Evolutionary conservation across 2,797 vertebrate species (phyloP), one percentile per base, ranked within the genome.

Genomic region (Eleutherodactylus coqui): DNA sequence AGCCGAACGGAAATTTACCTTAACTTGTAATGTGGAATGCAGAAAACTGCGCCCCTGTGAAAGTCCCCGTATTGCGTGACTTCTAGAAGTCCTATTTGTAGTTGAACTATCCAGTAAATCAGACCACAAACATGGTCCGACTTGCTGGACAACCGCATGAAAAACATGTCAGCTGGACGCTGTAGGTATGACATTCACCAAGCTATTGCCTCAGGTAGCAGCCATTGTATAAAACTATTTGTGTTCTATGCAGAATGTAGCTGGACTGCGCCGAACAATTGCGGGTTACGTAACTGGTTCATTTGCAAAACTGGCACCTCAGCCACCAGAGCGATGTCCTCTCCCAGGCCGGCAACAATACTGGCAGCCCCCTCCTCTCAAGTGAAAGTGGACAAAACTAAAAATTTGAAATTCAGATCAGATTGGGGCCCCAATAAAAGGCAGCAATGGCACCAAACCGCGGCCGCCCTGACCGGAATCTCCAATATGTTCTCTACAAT

Each of bases 361-460:
- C 38, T 41, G 11, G 32, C 34, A 8, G 14, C 69, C 36, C 89
- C 85, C 49, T 76, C 34, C 17, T 32, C 43, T 19, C 17, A 38
- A 84, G 87, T 36, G 77, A 73, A 88, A 51, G 14, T 86, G 70
- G 0, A 84, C 64, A 85, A 83, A 85, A 70, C 67, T 70, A 69
- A 76, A 6, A 0, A 86, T 85, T 89, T 90, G 14, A 60, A 77
- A 82, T 90, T 55, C 75, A 70, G 58, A 70, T 79, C 75, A 70
- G 45, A 43, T 49, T 55, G 17, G 43, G 29, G 58, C n/a, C 64
- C 51, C 17, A 75, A 11, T 45, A 76, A 64, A 47, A n/a, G n/a
- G n/a, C n/a, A n/a, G 21, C 55, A 17, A 34, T 7, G 17, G n/a
- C 41, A 41, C 8, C 62, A 67, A 62, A 16, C 58, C 21, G 34